A percentile compares a stretch with the other conserved stretches of the same genome.
Evolutionary conservation across 2,797 vertebrate species (phyloP).

Genomic region (Manis javanica): DNA sequence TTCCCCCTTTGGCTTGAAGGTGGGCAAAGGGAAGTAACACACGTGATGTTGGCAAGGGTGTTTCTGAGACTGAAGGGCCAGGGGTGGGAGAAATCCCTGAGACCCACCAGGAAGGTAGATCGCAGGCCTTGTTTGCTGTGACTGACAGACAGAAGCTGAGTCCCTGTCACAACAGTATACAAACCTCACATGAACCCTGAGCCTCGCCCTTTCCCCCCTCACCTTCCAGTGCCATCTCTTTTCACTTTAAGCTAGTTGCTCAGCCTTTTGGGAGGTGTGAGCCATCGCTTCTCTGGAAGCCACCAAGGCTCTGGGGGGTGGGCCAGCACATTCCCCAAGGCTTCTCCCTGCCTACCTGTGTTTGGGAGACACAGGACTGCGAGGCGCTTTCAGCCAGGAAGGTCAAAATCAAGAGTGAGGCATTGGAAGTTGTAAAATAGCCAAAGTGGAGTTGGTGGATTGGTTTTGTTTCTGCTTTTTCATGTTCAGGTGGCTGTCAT

Average conservation of each 20-base stretch:
- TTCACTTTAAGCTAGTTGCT: background rate
- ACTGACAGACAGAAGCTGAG: background rate
- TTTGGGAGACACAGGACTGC: background rate
- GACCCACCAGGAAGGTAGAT: background rate
- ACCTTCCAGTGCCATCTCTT: background rate
- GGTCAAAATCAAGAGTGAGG: constrained; percentile 32
- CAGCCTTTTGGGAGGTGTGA: background rate
- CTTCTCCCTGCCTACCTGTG: background rate
- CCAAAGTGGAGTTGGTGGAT: background rate
- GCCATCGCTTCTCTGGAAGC: background rate
- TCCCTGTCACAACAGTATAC: background rate
- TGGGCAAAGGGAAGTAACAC: constrained; percentile 37
- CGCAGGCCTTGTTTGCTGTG: background rate
- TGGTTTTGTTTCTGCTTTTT: background rate
- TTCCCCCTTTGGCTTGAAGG: background rate
- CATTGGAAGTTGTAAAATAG: background rate
- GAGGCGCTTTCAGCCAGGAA: constrained; percentile 14
- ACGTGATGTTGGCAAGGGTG: background rate
- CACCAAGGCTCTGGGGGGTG: background rate
- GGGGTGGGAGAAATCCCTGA: background rate
- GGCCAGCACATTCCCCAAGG: background rate
- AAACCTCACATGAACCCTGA: background rate
- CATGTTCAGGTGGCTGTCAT: background rate
- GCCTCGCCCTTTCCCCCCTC: background rate
- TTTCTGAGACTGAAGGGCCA: background rate